Conservation (phyloP, 2,113 vertebrate species). For the Crotalus viridis region DNA sequence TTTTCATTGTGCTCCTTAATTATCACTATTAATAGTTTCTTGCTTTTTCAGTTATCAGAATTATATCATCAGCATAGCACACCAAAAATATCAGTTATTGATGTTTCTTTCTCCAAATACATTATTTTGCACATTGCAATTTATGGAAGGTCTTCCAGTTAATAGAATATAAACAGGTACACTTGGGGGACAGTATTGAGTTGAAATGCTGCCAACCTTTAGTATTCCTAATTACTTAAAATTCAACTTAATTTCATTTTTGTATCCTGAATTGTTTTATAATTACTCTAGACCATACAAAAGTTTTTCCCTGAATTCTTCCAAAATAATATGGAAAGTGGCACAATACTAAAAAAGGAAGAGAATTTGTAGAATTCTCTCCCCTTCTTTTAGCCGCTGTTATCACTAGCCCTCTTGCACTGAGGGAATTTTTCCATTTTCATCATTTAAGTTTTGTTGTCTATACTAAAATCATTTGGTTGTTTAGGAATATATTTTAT, state of each 20-base stretch:
- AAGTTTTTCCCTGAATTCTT: neutral
- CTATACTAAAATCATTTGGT: neutral
- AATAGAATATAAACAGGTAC: neutral
- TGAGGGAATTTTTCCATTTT: neutral
- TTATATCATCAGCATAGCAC: neutral
- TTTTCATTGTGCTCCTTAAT: neutral
- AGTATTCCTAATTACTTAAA: neutral
- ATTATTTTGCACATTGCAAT: neutral
- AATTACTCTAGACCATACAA: neutral
- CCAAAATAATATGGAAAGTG: neutral
- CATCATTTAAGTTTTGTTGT: neutral
- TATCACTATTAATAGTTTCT: neutral
- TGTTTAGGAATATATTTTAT: neutral
- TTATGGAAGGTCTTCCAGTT: neutral
- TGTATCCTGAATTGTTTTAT: neutral
- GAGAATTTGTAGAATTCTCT: neutral
- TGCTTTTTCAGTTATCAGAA: neutral
- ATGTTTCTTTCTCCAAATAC: neutral
- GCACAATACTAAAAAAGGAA: neutral
- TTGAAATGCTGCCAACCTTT: neutral
- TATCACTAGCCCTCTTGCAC: neutral
- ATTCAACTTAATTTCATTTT: neutral
- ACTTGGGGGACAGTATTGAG: no score
- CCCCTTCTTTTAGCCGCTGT: no score
- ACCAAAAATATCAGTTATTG: neutral